Percentiles rank a stretch among this genome's conserved stretches.
These are phyloP conservation scores for Spinus olivaceus DNA, from an alignment of 2,797 vertebrate genomes.

Conservation along the genomic window DNA sequence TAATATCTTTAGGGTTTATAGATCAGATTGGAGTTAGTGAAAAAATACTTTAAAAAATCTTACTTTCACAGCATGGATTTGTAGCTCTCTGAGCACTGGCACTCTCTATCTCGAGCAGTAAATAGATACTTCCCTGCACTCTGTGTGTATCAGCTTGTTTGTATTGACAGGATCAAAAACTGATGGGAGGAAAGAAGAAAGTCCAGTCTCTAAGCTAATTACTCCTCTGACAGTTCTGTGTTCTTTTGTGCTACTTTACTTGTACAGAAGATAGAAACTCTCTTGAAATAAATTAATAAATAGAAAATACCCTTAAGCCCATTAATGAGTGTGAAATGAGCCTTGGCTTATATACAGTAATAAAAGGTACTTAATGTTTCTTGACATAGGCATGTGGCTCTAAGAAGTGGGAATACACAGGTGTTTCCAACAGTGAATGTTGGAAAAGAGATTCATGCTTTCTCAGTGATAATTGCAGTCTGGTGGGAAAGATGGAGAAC, in stretches of 20 bases:
- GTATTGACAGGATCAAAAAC: not conserved
- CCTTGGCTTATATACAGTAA: not conserved
- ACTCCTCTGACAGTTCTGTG: not conserved
- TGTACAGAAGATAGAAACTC: not conserved
- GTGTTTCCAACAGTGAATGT: not conserved
- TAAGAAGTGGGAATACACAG: not conserved
- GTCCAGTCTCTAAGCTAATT: not conserved
- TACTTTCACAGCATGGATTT: not conserved
- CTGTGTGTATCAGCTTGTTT: not conserved
- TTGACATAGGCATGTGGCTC: not conserved
- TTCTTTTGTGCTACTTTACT: not conserved
- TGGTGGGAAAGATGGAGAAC: not conserved
- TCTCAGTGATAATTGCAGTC: not conserved
- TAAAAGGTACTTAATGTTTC: not conserved
- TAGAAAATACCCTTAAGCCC: not conserved
- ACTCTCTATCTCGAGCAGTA: not conserved
- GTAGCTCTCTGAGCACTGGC: not conserved
- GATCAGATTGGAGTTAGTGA: not conserved
- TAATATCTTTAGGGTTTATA: not conserved
- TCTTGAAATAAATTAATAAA: not conserved
- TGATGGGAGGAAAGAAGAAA: not conserved
- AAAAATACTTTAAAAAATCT: not conserved
- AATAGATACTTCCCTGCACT: not conserved
- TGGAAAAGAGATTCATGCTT: not conserved
- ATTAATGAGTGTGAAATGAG: not conserved